Conservation (phyloP, 2,888 invertebrate species). For the Plusia festucae region DNA sequence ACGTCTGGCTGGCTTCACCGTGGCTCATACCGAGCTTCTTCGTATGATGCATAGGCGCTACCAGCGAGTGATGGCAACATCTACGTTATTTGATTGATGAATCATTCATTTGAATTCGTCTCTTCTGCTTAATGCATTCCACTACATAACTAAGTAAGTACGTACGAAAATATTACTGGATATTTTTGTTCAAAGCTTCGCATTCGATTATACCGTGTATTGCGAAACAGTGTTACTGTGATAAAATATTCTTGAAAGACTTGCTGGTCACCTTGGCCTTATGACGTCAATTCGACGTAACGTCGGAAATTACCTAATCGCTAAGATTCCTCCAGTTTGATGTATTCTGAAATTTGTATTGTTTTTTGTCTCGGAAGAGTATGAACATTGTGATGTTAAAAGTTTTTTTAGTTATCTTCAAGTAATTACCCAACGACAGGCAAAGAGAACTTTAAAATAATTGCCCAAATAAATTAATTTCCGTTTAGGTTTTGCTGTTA, state of each 20-base stretch:
- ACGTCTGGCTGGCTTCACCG: conserved; percentile 67
- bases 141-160: conserved; percentile 60
- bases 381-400: conserved; percentile 24
- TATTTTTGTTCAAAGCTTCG: conserved; percentile 64
- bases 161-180: conserved; percentile 60
- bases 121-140: conserved; percentile 80
- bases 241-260: conserved; percentile 20
- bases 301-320: conserved; percentile 37
- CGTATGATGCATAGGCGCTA: conserved; percentile 60
- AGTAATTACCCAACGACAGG: conserved; percentile 40
- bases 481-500: conserved; percentile 50
- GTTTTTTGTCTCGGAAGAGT: conserved; percentile 12
- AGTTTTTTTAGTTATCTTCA: conserved; percentile 24
- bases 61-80: conserved; percentile 61
- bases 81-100: conserved; percentile 81
- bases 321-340: conserved; percentile 21
- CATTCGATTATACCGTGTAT: conserved; percentile 10
- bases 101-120: conserved; percentile 80
- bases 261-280: conserved; percentile 46
- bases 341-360: conserved; percentile 20
- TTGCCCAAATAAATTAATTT: conserved; percentile 47
- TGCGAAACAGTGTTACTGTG: conserved; percentile 21
- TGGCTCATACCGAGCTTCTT: conserved; percentile 55
- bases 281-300: conserved; percentile 48
- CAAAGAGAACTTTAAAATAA: conserved; percentile 37